Base-by-base conservation (phyloP, 2,113 vertebrate species). In the Pyxicephalus adspersus region DNA sequence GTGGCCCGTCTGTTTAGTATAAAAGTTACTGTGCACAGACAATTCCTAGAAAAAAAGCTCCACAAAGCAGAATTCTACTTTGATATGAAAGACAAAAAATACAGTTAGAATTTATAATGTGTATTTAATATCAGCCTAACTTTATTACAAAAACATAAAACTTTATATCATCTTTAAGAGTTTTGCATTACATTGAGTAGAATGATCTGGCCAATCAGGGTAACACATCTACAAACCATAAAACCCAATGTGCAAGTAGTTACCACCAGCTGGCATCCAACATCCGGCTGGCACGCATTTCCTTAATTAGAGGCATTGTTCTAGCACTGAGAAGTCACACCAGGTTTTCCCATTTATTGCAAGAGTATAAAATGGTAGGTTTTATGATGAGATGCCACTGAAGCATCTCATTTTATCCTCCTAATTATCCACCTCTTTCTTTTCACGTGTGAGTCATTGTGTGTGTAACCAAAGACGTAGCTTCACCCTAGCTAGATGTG, bases 361-460 rank as follows among this genome's bases (percentile, higher is more conserved):
- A 74, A 81, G 63, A 63, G 60, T 17, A 61, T 64, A 78, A 75
- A 58, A 74, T 58, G 70, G 60, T 66, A 34, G n/a, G 34, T 82
- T 81, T 82, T 82, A 82, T 82, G 80, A 82, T 75, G 71, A 75
- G 64, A 82, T 82, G 63, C 64, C 80, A 75, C 55, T 66, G 70
- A 82, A 65, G 80, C 80, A 82, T 82, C 74, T 55, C 66, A 65
- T 64, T 25, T 81, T 64, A 64, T 82, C 20, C 52, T 82, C 29
- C 52, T 66, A 82, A 82, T 82, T 82, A 82, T 66, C 50, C 61
- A 75, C 80, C 26, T 34, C 76, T 81, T 81, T 81, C 61, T 66
- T 75, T 82, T 82, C 70, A 75, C 64, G 51, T 64, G 80, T 82
- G 80, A 82, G 51, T 82, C 80, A 82, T 66, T 26, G 22, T 70